A percentile compares a stretch with the other conserved stretches of the same genome.
Conservation (phyloP, 1,140 invertebrate genomes). For the Papilio helenus region DNA sequence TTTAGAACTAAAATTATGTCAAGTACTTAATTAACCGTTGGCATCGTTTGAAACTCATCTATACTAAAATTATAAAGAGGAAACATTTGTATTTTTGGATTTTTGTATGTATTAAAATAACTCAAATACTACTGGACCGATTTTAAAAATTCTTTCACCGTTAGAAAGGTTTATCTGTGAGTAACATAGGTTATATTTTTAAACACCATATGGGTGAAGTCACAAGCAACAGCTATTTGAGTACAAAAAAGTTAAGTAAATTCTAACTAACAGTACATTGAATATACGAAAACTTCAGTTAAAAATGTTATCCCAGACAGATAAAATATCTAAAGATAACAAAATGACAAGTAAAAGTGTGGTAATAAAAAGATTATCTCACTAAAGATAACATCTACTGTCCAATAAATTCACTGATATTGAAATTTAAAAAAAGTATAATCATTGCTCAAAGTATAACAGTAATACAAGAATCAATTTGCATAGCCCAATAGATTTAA, state of each 20-base stretch:
- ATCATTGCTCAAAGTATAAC: background rate
- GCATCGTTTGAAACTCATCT: background rate
- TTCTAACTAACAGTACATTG: too few relatives aligned
- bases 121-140: too few relatives aligned
- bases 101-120: too few relatives aligned
- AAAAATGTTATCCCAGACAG: background rate
- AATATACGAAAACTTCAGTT: background rate
- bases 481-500: slow-evolving; percentile 8
- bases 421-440: background rate
- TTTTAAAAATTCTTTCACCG: too few relatives aligned
- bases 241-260: too few relatives aligned
- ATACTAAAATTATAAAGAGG: too few relatives aligned
- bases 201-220: too few relatives aligned
- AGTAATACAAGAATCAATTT: background rate
- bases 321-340: slow-evolving; percentile 18
- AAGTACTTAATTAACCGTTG: background rate
- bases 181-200: too few relatives aligned
- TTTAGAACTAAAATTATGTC: background rate
- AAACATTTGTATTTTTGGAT: too few relatives aligned
- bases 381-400: background rate
- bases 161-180: too few relatives aligned
- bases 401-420: background rate
- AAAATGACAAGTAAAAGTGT: background rate
- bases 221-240: too few relatives aligned
- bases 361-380: slow-evolving; percentile 3